Conservation (phyloP, 2,888 invertebrate genomes). For the Coenonympha glycerion region DNA sequence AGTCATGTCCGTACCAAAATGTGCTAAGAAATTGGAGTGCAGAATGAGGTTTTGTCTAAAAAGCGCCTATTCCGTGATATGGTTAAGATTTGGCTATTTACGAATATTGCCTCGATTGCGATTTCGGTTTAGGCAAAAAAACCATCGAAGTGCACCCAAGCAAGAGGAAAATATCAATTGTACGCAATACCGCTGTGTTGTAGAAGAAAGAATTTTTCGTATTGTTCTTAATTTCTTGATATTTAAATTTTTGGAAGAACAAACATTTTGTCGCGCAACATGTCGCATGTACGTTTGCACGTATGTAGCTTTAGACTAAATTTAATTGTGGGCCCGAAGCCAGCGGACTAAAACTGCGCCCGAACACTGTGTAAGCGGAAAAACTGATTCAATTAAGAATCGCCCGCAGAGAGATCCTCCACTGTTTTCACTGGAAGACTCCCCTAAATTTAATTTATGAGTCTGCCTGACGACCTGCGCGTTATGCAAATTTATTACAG, state of each 20-base stretch:
- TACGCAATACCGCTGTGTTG: no score
- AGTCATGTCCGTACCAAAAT: no score
- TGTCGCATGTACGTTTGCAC: background rate
- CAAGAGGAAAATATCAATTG: no score
- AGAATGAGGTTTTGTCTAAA: no score
- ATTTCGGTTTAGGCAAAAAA: no score
- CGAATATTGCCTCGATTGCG: no score
- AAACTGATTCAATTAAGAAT: slow-evolving; percentile 9
- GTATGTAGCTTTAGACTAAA: background rate
- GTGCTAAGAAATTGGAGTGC: no score
- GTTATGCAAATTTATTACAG: background rate
- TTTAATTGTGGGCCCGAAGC: slow-evolving; percentile 2
- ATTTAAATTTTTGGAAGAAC: background rate
- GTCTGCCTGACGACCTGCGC: background rate
- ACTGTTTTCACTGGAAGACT: background rate
- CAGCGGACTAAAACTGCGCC: background rate
- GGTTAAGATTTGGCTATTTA: no score
- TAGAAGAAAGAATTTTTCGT: no score
- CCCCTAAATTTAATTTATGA: background rate
- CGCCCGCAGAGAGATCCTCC: background rate
- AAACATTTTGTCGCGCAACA: background rate
- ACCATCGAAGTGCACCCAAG: no score
- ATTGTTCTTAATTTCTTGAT: no score
- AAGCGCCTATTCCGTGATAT: no score
- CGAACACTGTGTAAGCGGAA: slow-evolving; percentile 9